A percentile compares a stretch with the other conserved stretches of the same genome.
These are phyloP conservation scores for Periophthalmodon schlosseri DNA, from an alignment of 2,113 vertebrate species.

Conservation along the genomic window DNA sequence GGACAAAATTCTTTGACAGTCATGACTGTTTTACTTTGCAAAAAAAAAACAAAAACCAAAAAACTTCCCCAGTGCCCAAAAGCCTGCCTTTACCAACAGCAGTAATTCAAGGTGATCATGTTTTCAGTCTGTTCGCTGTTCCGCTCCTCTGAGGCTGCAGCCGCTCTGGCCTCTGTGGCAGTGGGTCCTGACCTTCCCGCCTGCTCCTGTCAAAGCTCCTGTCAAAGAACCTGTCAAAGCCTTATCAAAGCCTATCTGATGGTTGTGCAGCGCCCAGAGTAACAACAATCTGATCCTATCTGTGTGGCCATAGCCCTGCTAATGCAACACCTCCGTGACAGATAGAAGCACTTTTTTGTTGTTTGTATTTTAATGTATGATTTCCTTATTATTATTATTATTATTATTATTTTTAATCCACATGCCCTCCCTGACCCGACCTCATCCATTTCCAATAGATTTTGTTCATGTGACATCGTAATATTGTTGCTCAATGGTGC, in stretches of 20 bases:
- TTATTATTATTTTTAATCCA: too few relatives aligned
- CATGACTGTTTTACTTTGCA: too few relatives aligned
- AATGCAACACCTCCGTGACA: not conserved
- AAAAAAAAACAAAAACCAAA: not conserved
- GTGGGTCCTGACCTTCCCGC: conserved; percentile 55
- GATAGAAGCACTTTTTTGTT: not conserved
- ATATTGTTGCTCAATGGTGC: too few relatives aligned
- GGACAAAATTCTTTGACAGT: too few relatives aligned
- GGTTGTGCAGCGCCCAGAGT: conserved; percentile 32
- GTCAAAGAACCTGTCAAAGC: conserved; percentile 36
- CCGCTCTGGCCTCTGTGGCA: conserved; percentile 39
- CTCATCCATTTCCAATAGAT: too few relatives aligned
- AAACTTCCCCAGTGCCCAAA: not conserved
- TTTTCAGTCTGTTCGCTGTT: conserved; percentile 28
- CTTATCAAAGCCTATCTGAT: conserved; percentile 59
- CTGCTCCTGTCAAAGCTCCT: conserved; percentile 43
- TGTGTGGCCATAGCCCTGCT: conserved; percentile 24
- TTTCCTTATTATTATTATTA: too few relatives aligned
- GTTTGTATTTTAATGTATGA: too few relatives aligned
- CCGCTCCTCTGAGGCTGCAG: conserved; percentile 22
- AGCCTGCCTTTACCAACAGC: conserved; percentile 27
- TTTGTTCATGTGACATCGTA: too few relatives aligned
- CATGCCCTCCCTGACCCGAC: too few relatives aligned
- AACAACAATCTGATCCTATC: conserved; percentile 43
- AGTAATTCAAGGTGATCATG: conserved; percentile 27